A percentile compares a stretch with the other conserved stretches of the same genome.
These are phyloP conservation scores for Chrysomela aeneicollis DNA, from an alignment of 2,888 invertebrate genomes.

Conservation along the genomic window DNA sequence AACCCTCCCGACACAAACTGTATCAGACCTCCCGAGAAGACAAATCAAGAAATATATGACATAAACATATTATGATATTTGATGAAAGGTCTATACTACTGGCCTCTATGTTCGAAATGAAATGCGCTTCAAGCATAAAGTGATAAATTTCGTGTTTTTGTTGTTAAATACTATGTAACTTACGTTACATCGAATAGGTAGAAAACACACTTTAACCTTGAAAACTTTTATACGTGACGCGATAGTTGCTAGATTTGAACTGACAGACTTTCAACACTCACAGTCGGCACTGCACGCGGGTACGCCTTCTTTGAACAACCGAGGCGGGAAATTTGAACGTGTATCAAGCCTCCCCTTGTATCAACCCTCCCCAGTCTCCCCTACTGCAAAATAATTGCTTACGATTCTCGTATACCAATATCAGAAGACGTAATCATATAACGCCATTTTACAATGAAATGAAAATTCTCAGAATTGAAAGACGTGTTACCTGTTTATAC, in stretches of 20 bases:
- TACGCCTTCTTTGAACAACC: conserved; percentile 16
- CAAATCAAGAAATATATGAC: background rate
- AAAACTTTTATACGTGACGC: conserved; percentile 12
- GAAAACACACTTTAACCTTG: conserved; percentile 17
- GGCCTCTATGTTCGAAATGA: no score
- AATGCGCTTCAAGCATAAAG: conserved; percentile 20
- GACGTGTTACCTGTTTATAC: no score
- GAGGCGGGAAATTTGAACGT: conserved; percentile 19
- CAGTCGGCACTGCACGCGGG: conserved; percentile 17
- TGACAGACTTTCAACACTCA: conserved; percentile 12
- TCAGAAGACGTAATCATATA: no score
- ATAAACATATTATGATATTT: conserved; percentile 4
- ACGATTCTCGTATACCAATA: no score
- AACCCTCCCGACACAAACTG: conserved; percentile 17
- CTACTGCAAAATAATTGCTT: no score
- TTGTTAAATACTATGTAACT: conserved; percentile 15
- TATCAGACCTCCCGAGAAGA: conserved; percentile 15
- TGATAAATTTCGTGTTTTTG: conserved; percentile 21
- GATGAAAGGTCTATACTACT: conserved; percentile 4
- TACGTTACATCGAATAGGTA: conserved; percentile 16
- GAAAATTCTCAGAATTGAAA: no score
- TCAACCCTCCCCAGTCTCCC: conserved; percentile 26
- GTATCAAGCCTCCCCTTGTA: conserved; percentile 23
- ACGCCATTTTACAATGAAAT: no score
- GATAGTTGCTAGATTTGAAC: conserved; percentile 1